Evolutionary conservation across 1,140 invertebrate species (phyloP).

Genomic region (Coelopa frigida): DNA sequence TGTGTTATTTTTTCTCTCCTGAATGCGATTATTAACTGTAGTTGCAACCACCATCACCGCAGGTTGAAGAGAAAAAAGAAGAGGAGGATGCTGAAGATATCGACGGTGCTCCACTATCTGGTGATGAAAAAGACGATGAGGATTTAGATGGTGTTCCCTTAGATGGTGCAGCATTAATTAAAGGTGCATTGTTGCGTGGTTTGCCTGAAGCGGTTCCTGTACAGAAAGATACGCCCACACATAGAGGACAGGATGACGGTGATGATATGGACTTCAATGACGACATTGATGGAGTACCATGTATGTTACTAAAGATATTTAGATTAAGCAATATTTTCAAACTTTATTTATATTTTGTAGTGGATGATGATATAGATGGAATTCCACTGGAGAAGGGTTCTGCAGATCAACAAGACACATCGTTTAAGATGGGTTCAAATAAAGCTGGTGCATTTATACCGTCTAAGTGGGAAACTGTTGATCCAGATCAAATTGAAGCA

Average conservation of each 20-base stretch:
- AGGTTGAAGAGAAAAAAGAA: constrained; percentile 41
- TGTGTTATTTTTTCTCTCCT: not conserved
- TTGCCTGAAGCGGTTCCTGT: constrained; percentile 28
- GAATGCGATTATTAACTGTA: not conserved
- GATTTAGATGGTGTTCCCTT: constrained; percentile 71
- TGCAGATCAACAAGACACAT: constrained; percentile 11
- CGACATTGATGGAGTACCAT: constrained; percentile 69
- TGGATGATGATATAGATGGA: constrained; percentile 81
- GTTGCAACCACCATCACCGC: constrained; percentile 13
- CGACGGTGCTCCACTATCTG: constrained; percentile 60
- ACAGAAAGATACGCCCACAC: constrained; percentile 23
- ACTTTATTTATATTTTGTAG: constrained; percentile 43
- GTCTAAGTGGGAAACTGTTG: constrained; percentile 94
- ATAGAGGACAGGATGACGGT: constrained; percentile 20
- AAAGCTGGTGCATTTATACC: constrained; percentile 65
- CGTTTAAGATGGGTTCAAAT: constrained; percentile 14
- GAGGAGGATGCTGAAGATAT: constrained; percentile 49
- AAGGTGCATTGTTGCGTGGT: constrained; percentile 56
- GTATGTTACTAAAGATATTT: constrained; percentile 44
- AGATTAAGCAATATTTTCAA: not conserved
- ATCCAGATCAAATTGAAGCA: constrained; percentile 68
- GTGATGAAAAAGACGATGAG: constrained; percentile 58
- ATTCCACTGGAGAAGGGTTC: constrained; percentile 57
- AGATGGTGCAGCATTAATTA: constrained; percentile 71
- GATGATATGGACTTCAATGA: constrained; percentile 48